Percentiles rank a stretch among this genome's conserved stretches.
phyloP scores from a whole-genome alignment of 2,797 vertebrate species.

The Xenops minutus region DNA sequence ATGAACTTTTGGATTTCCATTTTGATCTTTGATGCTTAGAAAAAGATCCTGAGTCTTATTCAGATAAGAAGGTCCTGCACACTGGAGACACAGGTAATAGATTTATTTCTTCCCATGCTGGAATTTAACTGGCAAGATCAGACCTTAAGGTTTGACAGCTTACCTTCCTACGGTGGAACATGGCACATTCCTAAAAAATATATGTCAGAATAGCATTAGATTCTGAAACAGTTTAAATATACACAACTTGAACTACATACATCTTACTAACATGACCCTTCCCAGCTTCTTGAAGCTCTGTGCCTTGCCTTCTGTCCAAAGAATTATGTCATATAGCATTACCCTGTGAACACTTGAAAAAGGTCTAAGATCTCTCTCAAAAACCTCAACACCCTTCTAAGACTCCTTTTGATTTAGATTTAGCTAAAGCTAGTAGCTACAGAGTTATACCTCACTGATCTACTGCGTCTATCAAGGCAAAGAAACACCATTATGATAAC shows the following conservation, averaged over 20 bases:
- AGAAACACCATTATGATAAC: neutral
- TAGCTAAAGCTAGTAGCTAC: neutral
- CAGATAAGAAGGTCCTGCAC: neutral
- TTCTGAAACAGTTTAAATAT: neutral
- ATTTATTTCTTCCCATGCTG: neutral
- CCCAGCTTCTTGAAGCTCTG: neutral
- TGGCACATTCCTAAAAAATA: neutral
- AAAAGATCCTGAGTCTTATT: neutral
- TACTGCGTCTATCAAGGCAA: neutral
- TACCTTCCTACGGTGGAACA: neutral
- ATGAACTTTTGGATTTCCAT: neutral
- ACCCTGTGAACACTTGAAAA: neutral
- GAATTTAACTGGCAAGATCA: neutral
- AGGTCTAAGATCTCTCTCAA: neutral
- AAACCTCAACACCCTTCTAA: neutral
- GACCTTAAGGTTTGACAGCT: neutral
- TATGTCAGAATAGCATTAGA: neutral
- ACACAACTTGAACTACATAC: neutral
- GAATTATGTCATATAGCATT: neutral
- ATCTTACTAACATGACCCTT: neutral
- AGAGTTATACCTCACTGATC: neutral
- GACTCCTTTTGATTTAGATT: neutral
- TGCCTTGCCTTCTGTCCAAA: neutral
- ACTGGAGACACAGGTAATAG: neutral
- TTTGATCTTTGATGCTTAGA: neutral